Evolutionary conservation across 2,113 vertebrate genomes (phyloP), one percentile per base, ranked within the genome.

Genomic region (Crypturellus undulatus): DNA sequence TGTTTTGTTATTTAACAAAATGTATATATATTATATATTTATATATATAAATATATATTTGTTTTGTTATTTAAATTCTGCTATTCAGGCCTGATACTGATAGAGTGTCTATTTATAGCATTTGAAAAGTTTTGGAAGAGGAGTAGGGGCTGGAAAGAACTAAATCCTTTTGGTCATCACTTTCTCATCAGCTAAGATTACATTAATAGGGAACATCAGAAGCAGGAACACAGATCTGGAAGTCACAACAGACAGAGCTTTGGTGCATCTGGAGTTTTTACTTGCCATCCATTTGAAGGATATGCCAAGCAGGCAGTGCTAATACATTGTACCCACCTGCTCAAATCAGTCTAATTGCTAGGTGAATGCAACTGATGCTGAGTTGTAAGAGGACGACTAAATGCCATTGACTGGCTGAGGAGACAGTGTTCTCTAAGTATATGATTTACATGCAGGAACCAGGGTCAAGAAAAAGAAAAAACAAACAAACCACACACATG

Each of bases 341-440:
- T 82, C 56, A 86, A 79, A 92, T 82, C 90, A 92, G 73, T 92
- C 90, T 94, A 54, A 75, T 0, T 4, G 43, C 36, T 90, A 92
- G 76, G 59, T 95, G 88, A 42, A 58, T 71, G 47, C 51, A 93
- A 75, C 18, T 67, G 49, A 26, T 25, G 38, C 51, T 15, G 28
- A 72, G 64, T 78, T 88, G 42, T 71, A 95, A 90, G 0, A 87
- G 36, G 90, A 90, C 72, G 89, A 75, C 47, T 47, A 71, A 91
- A 88, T 76, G 81, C 63, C 54, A 93, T 63, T 45, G 85, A 85
- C 0, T 54, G 40, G n/a, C 51, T 63, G 40, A 90, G 42, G 18
- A 88, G 72, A 72, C 49, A 30, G 59, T 0, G 21, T 73, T 49
- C 79, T 87, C 67, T 45, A 90, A n/a, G 5, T 32, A 64, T 20